Base-by-base conservation (phyloP, 2,888 invertebrate genomes). In the Meandrusa payeni region DNA sequence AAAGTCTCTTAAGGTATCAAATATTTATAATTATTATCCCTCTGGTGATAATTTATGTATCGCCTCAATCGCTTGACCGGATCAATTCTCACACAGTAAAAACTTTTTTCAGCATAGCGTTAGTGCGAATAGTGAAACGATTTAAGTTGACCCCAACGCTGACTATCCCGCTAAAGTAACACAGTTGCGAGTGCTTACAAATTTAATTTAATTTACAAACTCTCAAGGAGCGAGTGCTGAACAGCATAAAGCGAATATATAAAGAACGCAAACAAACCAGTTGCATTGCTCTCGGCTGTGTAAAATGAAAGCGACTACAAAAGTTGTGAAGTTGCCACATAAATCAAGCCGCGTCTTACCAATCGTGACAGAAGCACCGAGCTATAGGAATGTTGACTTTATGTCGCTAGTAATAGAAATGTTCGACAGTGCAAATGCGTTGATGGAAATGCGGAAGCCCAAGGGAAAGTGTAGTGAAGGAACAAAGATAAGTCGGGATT, bases 401-500 rank as follows among this genome's bases (percentile, higher is more conserved):
- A 48, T 3, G 0, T 0, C 1, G 0, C 2, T 27, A 12, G 1
- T 1, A 7, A 52, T 62, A 75, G 52, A 55, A 51, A 45, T 47
- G 43, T 34, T 20, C 1, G 20, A 5, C 22, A 46, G 17, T 50
- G 70, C 42, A 55, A 37, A 47, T 34, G 3, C 19, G 53, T 45
- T 34, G 55, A 64, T 61, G 63, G 58, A 50, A 55, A 47, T 58
- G 49, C 55, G 52, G 50, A 44, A 58, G 70, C 78, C 76, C 77
- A 68, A 66, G 80, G 80, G 81, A 82, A 82, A 82, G 80, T 82
- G 79, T 81, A 80, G 78, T 74, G 76, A 77, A 74, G 80, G 71
- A 77, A 83, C 81, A 78, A 74, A 74, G 82, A 82, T 82, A 81
- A 83, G 80, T 67, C 77, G 66, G 76, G 77, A 82, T 82, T 83